Evolutionary conservation across 2,113 vertebrate genomes (phyloP).

Genomic region (Eolophus roseicapilla): DNA sequence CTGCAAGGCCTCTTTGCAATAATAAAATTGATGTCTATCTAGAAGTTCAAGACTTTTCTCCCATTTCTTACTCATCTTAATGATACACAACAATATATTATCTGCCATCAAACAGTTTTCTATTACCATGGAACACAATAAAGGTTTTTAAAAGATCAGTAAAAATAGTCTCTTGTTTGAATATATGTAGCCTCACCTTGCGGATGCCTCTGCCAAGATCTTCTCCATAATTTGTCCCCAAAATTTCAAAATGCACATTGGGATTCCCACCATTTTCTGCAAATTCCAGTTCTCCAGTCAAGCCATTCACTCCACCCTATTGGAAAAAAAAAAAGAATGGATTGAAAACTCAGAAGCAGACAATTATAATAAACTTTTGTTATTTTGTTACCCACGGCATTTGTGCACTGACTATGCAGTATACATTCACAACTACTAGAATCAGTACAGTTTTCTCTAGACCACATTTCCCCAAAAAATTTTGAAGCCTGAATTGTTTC

Average conservation of each 20-base stretch:
- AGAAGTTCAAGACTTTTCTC: neutral
- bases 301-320: conserved; percentile 89
- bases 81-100: accelerated
- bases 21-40: neutral
- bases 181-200: conserved; percentile 79
- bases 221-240: conserved; percentile 97
- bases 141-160: neutral
- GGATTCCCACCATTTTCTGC: conserved; percentile 93
- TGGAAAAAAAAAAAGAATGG: neutral
- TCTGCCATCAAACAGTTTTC: neutral
- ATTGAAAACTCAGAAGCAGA: neutral
- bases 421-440: neutral
- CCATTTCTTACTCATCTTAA: neutral
- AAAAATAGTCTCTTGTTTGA: neutral
- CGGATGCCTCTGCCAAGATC: conserved; percentile 93
- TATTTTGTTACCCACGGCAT: neutral
- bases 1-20: neutral
- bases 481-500: neutral
- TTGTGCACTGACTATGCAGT: neutral
- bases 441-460: neutral
- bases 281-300: conserved; percentile 95
- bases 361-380: neutral
- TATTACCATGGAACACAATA: neutral
- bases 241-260: conserved; percentile 96
- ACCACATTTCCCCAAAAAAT: neutral